A percentile compares a stretch with the other conserved stretches of the same genome.
Conservation (phyloP, 2,113 vertebrate genomes). For the Clarias batrachus region DNA sequence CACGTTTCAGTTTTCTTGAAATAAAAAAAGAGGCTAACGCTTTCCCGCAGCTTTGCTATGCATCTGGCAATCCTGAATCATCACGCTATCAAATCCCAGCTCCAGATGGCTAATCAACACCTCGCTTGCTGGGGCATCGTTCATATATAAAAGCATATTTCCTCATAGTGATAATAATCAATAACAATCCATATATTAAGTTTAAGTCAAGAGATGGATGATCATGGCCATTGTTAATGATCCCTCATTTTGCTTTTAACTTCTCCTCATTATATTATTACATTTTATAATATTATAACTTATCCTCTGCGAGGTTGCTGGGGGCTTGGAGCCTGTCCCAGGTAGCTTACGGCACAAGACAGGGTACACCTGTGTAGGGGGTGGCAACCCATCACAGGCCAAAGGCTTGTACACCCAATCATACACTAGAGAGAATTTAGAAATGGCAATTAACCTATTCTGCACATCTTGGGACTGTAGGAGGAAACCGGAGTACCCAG, state of each 20-base stretch:
- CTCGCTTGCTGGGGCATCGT: conserved; percentile 4
- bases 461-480: too few species aligned
- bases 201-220: background rate
- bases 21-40: conserved; percentile 21
- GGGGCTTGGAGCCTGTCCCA: too few species aligned
- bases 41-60: conserved; percentile 5
- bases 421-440: too few species aligned
- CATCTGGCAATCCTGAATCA: conserved; percentile 47
- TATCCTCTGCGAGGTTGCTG: too few species aligned
- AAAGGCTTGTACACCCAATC: too few species aligned
- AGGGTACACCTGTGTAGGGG: too few species aligned
- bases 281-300: background rate
- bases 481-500: too few species aligned
- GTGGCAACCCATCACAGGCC: too few species aligned
- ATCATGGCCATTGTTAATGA: background rate
- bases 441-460: too few species aligned
- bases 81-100: conserved; percentile 63
- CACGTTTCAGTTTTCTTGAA: background rate
- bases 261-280: background rate
- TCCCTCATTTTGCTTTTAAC: background rate
- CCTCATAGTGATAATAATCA: conserved; percentile 57
- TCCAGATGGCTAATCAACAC: conserved; percentile 67
- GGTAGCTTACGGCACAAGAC: too few species aligned
- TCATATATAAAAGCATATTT: conserved; percentile 17
- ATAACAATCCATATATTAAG: background rate